Percentiles rank a stretch among this genome's conserved stretches.
phyloP scores from a whole-genome alignment of 1,140 invertebrate species.

The Copidosoma floridanum region DNA sequence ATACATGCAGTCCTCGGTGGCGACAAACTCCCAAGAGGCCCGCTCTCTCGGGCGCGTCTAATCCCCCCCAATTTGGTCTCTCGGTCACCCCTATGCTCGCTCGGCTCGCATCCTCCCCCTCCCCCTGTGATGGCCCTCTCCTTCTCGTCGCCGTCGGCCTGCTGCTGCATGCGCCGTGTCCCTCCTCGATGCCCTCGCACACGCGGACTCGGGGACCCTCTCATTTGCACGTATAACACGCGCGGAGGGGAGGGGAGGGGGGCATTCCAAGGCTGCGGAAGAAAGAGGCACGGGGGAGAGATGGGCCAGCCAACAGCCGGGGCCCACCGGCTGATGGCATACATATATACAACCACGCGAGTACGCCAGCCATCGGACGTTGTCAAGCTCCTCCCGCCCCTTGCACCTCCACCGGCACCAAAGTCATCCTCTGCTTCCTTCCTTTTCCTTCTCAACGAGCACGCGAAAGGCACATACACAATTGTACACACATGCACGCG shows the following conservation, averaged over 20 bases:
- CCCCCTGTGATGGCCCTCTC: slow-evolving; percentile 2
- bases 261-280: background rate
- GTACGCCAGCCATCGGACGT: slow-evolving; percentile 8
- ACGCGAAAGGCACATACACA: too few species aligned
- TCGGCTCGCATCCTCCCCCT: background rate
- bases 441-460: slow-evolving; percentile 12
- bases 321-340: too few species aligned
- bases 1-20: too few species aligned
- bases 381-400: slow-evolving; percentile 5
- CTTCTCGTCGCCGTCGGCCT: too few species aligned
- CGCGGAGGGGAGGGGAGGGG: background rate
- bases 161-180: too few species aligned
- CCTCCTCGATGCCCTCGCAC: background rate
- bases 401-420: background rate
- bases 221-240: background rate
- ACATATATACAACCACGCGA: too few species aligned
- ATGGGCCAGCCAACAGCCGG: slow-evolving; percentile 11
- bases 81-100: background rate
- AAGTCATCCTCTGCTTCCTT: slow-evolving; percentile 31
- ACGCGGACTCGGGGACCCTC: background rate
- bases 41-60: slow-evolving; percentile 30
- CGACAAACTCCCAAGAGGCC: slow-evolving; percentile 23
- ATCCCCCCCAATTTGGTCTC: slow-evolving; percentile 26
- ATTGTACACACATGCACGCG: too few species aligned
- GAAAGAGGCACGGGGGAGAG: slow-evolving; percentile 2